Evolutionary conservation across 2,797 vertebrate genomes (phyloP), one percentile per base, ranked within the genome.

Genomic region (Xiphorhynchus erythropygius): DNA sequence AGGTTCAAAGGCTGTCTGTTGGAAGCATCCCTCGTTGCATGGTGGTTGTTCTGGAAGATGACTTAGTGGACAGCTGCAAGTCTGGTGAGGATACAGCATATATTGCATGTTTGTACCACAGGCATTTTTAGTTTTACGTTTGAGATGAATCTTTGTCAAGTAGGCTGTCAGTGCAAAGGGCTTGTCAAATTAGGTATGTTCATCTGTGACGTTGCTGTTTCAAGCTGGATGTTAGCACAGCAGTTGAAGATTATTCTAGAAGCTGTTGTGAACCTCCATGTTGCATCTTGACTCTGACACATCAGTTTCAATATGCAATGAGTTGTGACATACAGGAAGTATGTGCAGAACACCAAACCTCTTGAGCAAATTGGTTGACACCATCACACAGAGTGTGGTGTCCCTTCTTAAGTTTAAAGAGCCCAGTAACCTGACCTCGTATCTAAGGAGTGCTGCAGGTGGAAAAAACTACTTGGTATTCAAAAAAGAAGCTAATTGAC

Each of bases 11-110:
- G 77, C 98, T 99, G 27, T 98, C 99, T 25, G 98, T 99, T 90
- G 99, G 99, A 93, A 99, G 99, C 93, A 99, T 99, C 92, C 99
- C 99, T 93, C 99, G 99, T 35, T 99, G 99, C 53, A 98, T 99
- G 98, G 96, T 98, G 84, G 98, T 99, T 79, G 97, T 99, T 93
- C 97, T 99, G 78, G 99, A 99, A 97, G 99, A 99, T 90, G 99
- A 99, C 96, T 98, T 99, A 74, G 99, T 99, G 41, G 99, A 99
- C 96, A 97, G 97, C 81, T 99, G 99, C 97, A 99, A 99, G 97
- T 99, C 99, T 96, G 99, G 99, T 98, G 97, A 98, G 98, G 42
- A 35, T 63, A 55, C 24, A 42, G 56, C 28, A 7, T 50, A 13
- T 53, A 50, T 62, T 7, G 1, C 59, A 12, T 24, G 14, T 84